Percentiles rank a stretch among this genome's conserved stretches.
Evolutionary conservation across 2,888 invertebrate species (phyloP).

Genomic region (Periphyllus acericola): DNA sequence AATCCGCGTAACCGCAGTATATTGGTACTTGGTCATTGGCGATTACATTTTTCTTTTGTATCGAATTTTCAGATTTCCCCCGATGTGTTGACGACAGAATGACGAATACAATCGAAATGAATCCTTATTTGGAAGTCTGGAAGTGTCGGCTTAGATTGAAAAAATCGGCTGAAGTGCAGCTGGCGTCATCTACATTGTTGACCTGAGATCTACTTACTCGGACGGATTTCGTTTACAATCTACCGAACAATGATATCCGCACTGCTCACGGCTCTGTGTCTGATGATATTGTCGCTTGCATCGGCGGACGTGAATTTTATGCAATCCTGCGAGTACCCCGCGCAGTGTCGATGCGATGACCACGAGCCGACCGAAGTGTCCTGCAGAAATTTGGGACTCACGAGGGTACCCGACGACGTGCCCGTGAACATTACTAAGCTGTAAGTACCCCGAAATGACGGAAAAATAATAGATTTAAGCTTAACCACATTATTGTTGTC

Average conservation of each 20-base stretch:
- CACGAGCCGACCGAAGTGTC: conserved; percentile 38
- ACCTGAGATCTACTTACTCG: conserved; percentile 44
- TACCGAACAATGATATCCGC: conserved; percentile 41
- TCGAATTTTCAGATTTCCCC: background rate
- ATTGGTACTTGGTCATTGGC: no score
- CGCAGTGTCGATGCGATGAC: conserved; percentile 39
- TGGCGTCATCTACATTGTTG: conserved; percentile 43
- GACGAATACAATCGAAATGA: conserved; percentile 32
- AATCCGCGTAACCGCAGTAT: no score
- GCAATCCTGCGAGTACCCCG: conserved; percentile 46
- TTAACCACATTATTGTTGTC: no score
- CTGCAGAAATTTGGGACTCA: conserved; percentile 42
- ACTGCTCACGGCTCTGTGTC: conserved; percentile 36
- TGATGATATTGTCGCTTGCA: conserved; percentile 33
- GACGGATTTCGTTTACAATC: background rate
- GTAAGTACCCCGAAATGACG: conserved; percentile 17
- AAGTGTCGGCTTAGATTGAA: conserved; percentile 48
- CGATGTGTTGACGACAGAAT: background rate
- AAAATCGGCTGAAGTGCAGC: conserved; percentile 18
- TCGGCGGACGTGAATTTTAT: conserved; percentile 38
- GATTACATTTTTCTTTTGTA: background rate
- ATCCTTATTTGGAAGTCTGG: conserved; percentile 52
- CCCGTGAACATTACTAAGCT: conserved; percentile 47
- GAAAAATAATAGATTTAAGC: no score
- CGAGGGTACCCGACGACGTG: conserved; percentile 35